Conservation (phyloP, 2,113 vertebrate genomes). For the Microtus richardsoni region DNA sequence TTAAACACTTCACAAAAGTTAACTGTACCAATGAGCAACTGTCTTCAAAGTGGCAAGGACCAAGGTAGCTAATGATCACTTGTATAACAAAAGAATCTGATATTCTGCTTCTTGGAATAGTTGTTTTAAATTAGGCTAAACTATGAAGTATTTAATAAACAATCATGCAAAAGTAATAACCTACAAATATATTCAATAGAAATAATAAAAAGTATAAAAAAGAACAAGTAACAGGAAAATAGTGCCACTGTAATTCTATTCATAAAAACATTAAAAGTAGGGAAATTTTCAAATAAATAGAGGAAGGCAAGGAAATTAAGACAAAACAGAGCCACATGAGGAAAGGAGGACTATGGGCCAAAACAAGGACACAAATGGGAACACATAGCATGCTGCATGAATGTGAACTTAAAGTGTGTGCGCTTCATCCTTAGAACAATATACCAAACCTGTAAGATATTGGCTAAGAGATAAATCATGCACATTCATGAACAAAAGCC, state of each 20-base stretch:
- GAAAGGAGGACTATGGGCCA: background rate
- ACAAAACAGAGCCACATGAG: background rate
- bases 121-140: background rate
- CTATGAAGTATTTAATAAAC: background rate
- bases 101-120: background rate
- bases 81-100: background rate
- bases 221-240: background rate
- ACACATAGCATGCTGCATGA: background rate
- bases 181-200: background rate
- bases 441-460: background rate
- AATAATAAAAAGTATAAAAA: background rate
- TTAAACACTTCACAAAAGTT: background rate
- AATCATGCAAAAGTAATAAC: background rate
- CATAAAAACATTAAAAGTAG: conserved; percentile 2
- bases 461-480: background rate
- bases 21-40: background rate
- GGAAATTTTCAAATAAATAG: background rate
- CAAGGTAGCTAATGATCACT: background rate
- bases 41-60: background rate
- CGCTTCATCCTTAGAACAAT: background rate
- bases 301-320: background rate
- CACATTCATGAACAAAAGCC: background rate
- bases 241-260: background rate
- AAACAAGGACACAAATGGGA: background rate
- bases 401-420: background rate